phyloP scores from a whole-genome alignment of 2,888 invertebrate species.

The Cephonodes hylas region DNA sequence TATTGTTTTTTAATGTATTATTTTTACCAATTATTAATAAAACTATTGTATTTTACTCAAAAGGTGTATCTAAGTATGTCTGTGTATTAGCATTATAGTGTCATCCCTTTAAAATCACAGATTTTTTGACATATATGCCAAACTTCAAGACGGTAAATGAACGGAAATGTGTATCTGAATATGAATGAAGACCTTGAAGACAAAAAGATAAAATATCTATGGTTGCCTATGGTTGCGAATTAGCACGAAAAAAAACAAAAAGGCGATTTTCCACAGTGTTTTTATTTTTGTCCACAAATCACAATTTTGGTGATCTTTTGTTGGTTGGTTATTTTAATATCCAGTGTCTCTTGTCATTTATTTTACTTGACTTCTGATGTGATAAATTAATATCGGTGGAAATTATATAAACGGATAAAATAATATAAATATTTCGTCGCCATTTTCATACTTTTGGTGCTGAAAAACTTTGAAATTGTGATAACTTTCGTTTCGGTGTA shows the following conservation, averaged over 20 bases:
- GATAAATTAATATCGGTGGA: neutral
- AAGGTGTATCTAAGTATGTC: neutral
- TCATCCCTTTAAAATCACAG: neutral
- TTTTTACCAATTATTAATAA: no score
- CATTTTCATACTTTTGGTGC: slow-evolving; percentile 48
- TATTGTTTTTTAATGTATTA: neutral
- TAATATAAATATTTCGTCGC: slow-evolving; percentile 34
- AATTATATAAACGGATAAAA: slow-evolving; percentile 14
- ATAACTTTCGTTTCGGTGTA: slow-evolving; percentile 20
- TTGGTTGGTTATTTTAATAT: slow-evolving; percentile 12
- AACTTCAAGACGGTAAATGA: neutral
- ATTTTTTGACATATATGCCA: neutral
- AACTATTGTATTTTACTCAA: no score
- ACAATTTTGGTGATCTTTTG: slow-evolving; percentile 9
- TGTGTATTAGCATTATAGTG: neutral
- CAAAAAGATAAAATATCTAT: slow-evolving; percentile 4
- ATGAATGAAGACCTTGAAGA: slow-evolving; percentile 16
- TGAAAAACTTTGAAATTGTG: slow-evolving; percentile 41
- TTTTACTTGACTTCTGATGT: neutral
- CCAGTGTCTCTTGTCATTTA: slow-evolving; percentile 14
- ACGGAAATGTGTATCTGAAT: slow-evolving; percentile 7
- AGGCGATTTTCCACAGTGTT: slow-evolving; percentile 30
- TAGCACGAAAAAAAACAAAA: slow-evolving; percentile 25
- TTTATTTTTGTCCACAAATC: slow-evolving; percentile 24
- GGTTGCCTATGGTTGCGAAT: slow-evolving; percentile 31